Evolutionary conservation across 2,888 invertebrate genomes (phyloP).

Genomic region (Scaptomyza polygonia): DNA sequence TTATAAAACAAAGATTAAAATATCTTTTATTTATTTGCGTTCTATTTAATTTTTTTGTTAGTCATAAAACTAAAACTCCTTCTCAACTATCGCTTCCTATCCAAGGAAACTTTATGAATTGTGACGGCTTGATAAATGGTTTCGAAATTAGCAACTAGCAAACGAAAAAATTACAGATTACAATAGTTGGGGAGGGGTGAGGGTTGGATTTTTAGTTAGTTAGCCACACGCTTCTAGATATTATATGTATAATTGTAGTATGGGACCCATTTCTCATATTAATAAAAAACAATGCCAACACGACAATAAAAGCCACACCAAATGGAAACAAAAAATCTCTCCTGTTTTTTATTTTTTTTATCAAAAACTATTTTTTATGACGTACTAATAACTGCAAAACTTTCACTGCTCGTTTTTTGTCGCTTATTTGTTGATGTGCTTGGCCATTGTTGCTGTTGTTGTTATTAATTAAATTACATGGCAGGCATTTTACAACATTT

Average conservation of each 20-base stretch:
- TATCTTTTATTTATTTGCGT: background rate
- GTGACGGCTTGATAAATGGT: slow-evolving; percentile 48
- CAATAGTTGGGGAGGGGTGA: background rate
- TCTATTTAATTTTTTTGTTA: background rate
- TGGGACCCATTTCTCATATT: slow-evolving; percentile 42
- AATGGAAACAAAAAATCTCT: slow-evolving; percentile 10
- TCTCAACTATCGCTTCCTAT: slow-evolving; percentile 8
- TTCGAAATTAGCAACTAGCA: slow-evolving; percentile 36
- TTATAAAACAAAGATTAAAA: background rate
- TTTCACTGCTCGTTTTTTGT: slow-evolving; percentile 73
- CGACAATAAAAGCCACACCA: slow-evolving; percentile 74
- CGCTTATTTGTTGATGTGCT: no score
- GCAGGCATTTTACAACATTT: slow-evolving; percentile 78
- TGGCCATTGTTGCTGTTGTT: slow-evolving; percentile 40
- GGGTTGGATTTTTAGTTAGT: no score
- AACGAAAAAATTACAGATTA: slow-evolving; percentile 45
- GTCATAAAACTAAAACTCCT: slow-evolving; percentile 9
- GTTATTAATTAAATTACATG: slow-evolving; percentile 79
- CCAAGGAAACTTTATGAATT: slow-evolving; percentile 34
- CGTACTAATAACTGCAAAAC: slow-evolving; percentile 80
- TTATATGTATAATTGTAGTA: no score
- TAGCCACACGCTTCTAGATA: background rate
- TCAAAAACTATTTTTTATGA: slow-evolving; percentile 71
- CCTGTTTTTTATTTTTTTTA: no score
- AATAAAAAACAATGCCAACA: slow-evolving; percentile 53